Evolutionary conservation across 2,113 vertebrate genomes (phyloP).

Genomic region (Beaufortia kweichowensis): DNA sequence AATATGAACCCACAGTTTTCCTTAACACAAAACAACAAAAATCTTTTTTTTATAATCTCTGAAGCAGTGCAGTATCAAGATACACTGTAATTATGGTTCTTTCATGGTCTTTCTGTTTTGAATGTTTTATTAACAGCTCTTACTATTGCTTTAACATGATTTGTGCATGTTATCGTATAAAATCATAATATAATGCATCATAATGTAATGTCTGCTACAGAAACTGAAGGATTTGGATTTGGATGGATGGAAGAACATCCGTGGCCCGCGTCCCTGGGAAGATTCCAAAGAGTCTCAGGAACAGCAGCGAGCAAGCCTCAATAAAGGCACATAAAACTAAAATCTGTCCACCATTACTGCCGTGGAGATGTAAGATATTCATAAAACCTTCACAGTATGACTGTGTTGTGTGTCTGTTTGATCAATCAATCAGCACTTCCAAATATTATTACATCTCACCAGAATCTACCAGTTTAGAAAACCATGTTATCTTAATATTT

Average conservation of each 20-base stretch:
- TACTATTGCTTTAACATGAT: not conserved
- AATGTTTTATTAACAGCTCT: too few relatives aligned
- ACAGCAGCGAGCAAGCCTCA: constrained; percentile 63
- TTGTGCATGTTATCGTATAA: not conserved
- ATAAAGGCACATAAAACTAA: constrained; percentile 44
- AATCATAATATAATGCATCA: not conserved
- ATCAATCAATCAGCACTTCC: not conserved
- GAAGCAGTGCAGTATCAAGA: too few relatives aligned
- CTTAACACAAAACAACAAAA: too few relatives aligned
- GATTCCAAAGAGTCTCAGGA: constrained; percentile 84
- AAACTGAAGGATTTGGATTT: constrained; percentile 79
- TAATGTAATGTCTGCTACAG: constrained; percentile 64
- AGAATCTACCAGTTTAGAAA: not conserved
- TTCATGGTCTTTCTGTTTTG: too few relatives aligned
- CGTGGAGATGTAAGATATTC: not conserved
- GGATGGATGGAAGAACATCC: constrained; percentile 92
- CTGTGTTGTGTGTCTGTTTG: not conserved
- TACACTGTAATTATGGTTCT: too few relatives aligned
- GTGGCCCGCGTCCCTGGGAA: constrained; percentile 92
- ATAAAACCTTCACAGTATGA: not conserved
- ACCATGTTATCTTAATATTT: not conserved
- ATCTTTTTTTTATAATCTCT: too few relatives aligned
- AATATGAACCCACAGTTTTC: too few relatives aligned
- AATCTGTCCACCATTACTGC: not conserved
- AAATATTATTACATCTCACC: not conserved